Evolutionary conservation across 2,113 vertebrate genomes (phyloP), one percentile per base, ranked within the genome.

Genomic region (Meriones unguiculatus): DNA sequence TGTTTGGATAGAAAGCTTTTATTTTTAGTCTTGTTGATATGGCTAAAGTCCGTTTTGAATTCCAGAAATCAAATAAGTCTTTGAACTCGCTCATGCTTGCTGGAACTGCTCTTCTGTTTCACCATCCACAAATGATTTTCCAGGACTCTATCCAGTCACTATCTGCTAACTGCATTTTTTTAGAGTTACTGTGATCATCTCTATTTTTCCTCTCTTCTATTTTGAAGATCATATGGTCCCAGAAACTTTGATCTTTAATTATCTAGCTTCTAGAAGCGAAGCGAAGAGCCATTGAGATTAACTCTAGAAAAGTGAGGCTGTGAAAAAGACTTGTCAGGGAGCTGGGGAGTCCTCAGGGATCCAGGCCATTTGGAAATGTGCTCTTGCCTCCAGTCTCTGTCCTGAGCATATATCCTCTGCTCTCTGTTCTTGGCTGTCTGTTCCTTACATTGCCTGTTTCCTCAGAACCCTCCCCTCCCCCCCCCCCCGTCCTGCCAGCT

Each of bases 181-280:
- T 4, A 65, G 94, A 88, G 52, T 94, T 89, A 62, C 3, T 62
- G 32, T 52, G 10, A 46, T 93, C 64, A 89, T 46, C 67, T 93
- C 25, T 85, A 5, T n/a, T 73, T 57, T 88, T 81, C 50, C 32
- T 78, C 8, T 57, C 24, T 91, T 1, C 14, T 57, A 46, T 86
- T 82, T 54, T 90, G 77, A 67, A 11, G 59, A 38, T 87, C 28
- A n/a, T 72, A 25, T 18, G 91, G 30, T 54, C 38, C 54, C 91
- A 89, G 78, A 92, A 95, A 90, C 93, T 59, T 90, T 84, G 62
- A 87, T 75, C 46, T 87, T 87, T 91, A 75, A 70, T 92, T 84
- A 73, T 77, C 69, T 89, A 57, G 32, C 86, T 97, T 76, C 38
- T 89, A 93, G 87, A 93, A 93, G 93, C 32, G 77, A 88, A 94